These are phyloP conservation scores for Cynocephalus volans DNA, from an alignment of 2,113 vertebrate species.

Conservation along the genomic window DNA sequence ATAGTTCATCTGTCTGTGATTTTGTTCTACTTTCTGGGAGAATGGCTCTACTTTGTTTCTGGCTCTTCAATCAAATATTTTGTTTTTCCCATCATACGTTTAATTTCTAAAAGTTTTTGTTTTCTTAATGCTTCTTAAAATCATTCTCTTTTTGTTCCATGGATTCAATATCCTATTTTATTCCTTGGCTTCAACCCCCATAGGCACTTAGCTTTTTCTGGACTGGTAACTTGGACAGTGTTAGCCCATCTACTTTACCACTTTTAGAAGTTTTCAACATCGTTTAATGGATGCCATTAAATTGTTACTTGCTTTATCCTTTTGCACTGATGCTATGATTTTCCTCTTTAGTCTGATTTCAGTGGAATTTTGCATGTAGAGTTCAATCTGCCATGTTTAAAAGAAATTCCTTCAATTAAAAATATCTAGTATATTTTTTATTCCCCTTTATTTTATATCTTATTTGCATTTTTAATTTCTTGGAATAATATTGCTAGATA, in stretches of 20 bases:
- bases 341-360: background rate
- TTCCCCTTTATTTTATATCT: background rate
- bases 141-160: background rate
- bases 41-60: background rate
- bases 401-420: slow-evolving; percentile 25
- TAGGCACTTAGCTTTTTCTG: background rate
- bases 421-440: background rate
- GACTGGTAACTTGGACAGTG: background rate
- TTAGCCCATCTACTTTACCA: background rate
- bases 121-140: background rate
- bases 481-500: background rate
- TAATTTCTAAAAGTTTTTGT: background rate
- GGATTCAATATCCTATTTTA: background rate
- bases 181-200: background rate
- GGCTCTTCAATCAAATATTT: background rate
- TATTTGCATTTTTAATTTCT: background rate
- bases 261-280: background rate
- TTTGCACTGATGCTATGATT: background rate
- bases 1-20: background rate
- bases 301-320: background rate
- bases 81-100: background rate
- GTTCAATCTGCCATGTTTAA: background rate
- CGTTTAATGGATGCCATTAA: background rate
- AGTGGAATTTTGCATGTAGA: background rate
- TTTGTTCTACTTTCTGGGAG: background rate